These are phyloP conservation scores for Ypsolopha sequella DNA, from an alignment of 2,888 invertebrate genomes.

Conservation along the genomic window DNA sequence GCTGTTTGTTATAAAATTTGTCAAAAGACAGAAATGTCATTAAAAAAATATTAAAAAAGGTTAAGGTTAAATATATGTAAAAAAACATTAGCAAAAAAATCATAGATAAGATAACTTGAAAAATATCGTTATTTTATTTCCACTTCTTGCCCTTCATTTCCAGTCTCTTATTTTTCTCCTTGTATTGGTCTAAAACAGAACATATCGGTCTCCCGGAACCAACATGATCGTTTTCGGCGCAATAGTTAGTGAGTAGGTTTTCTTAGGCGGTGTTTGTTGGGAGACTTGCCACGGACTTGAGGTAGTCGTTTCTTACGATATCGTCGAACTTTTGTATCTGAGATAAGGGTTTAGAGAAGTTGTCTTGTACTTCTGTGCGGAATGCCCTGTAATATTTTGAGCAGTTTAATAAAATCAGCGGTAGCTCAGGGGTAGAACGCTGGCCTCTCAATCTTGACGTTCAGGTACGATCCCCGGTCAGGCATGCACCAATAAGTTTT, in stretches of 20 bases:
- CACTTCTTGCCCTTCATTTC: constrained; percentile 20
- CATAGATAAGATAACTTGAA: too few relatives aligned
- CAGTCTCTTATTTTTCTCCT: constrained; percentile 36
- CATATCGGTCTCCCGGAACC: constrained; percentile 42
- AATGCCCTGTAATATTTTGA: constrained; percentile 34
- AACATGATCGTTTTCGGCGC: constrained; percentile 31
- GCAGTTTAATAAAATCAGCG: neutral
- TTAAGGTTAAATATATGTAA: too few relatives aligned
- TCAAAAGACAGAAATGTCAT: too few relatives aligned
- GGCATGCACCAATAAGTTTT: too few relatives aligned
- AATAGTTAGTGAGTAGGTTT: constrained; percentile 23
- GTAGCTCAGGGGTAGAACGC: too few relatives aligned
- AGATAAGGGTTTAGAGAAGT: constrained; percentile 30
- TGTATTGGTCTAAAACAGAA: constrained; percentile 32
- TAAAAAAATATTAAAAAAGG: too few relatives aligned
- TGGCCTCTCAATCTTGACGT: too few relatives aligned
- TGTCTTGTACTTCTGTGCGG: constrained; percentile 46
- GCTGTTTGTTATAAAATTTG: too few relatives aligned
- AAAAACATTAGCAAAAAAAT: too few relatives aligned
- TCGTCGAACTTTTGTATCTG: constrained; percentile 36
- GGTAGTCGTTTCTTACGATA: constrained; percentile 30
- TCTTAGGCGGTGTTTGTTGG: constrained; percentile 28
- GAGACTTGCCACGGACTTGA: constrained; percentile 23
- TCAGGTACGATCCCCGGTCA: too few relatives aligned
- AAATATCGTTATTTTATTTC: neutral